These are phyloP conservation scores for Odobenus rosmarus DNA, from an alignment of 2,113 vertebrate genomes.

Conservation along the genomic window DNA sequence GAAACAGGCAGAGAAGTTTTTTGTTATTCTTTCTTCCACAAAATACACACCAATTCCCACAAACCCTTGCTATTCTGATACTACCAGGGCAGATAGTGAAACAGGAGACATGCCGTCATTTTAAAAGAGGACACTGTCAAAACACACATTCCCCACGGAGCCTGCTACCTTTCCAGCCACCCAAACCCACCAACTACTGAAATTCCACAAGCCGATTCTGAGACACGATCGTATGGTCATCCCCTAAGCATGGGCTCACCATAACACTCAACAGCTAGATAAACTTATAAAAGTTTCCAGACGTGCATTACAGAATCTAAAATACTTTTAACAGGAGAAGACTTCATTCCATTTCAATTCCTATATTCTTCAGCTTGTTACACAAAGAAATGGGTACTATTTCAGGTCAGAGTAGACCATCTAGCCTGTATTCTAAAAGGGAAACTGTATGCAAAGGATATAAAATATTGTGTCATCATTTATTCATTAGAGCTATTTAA, in stretches of 20 bases:
- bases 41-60: constrained; percentile 62
- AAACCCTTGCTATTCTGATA: constrained; percentile 58
- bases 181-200: constrained; percentile 32
- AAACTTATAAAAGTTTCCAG: constrained; percentile 44
- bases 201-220: background rate
- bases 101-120: constrained; percentile 32
- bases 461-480: background rate
- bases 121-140: constrained; percentile 57
- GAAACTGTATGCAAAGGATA: background rate
- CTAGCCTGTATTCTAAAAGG: background rate
- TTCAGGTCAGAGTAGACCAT: background rate
- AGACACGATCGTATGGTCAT: background rate
- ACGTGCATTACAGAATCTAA: background rate
- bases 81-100: background rate
- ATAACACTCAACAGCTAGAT: background rate
- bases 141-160: constrained; percentile 47
- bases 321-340: background rate
- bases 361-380: constrained; percentile 33
- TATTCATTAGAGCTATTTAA: constrained; percentile 39
- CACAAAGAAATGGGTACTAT: constrained; percentile 27
- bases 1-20: constrained; percentile 35
- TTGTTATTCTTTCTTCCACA: constrained; percentile 68
- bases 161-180: background rate
- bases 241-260: background rate
- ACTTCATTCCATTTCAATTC: constrained; percentile 6